Percentiles rank a stretch among this genome's conserved stretches.
Conservation (phyloP, 2,797 vertebrate species). For the Capromys pilorides region DNA sequence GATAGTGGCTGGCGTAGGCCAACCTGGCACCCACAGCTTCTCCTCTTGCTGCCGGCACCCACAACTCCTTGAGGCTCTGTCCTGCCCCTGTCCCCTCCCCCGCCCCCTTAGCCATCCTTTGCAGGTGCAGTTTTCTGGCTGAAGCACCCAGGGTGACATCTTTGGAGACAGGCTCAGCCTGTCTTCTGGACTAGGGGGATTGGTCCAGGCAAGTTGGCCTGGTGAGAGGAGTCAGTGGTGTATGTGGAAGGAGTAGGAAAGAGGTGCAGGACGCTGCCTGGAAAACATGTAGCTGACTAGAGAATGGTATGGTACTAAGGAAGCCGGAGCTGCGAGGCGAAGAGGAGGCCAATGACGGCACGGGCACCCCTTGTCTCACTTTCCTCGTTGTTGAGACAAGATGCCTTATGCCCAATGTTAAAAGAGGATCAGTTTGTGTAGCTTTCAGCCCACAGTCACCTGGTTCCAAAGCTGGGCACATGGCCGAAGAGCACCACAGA, state of each 20-base stretch:
- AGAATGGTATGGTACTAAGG: neutral
- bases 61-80: neutral
- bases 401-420: neutral
- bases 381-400: neutral
- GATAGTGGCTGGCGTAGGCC: accelerated
- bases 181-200: neutral
- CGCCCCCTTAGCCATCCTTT: neutral
- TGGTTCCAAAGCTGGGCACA: neutral
- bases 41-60: too few relatives aligned
- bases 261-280: neutral
- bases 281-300: neutral
- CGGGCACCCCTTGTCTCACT: neutral
- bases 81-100: too few relatives aligned
- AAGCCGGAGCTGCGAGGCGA: neutral
- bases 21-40: neutral
- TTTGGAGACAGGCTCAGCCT: neutral
- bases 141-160: neutral
- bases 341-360: neutral
- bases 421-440: neutral
- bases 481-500: neutral
- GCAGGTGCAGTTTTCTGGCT: neutral
- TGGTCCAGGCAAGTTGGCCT: neutral
- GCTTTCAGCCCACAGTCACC: neutral
- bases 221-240: neutral
- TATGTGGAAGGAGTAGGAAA: neutral